phyloP scores from a whole-genome alignment of 2,888 invertebrate species.

The Himalopsyche tibetana region DNA sequence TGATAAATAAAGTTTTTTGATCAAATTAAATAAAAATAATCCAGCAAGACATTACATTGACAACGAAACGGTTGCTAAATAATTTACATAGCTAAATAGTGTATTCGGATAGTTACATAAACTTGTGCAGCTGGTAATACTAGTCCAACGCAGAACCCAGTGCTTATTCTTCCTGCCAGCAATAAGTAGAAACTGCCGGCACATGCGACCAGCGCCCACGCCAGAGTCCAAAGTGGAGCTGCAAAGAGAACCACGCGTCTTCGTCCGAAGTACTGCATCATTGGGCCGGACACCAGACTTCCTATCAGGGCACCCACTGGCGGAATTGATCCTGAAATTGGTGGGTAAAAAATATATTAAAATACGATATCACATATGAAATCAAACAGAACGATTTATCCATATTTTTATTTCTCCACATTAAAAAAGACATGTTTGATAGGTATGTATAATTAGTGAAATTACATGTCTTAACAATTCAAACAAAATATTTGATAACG shows the following conservation, averaged over 20 bases:
- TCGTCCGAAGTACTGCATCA: constrained; percentile 77
- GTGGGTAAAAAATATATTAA: no score
- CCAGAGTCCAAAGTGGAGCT: constrained; percentile 74
- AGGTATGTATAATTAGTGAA: no score
- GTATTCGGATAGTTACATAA: constrained; percentile 75
- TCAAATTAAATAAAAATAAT: no score
- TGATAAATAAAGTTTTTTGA: no score
- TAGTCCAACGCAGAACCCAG: constrained; percentile 80
- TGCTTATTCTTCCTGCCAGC: constrained; percentile 76
- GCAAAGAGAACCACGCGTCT: constrained; percentile 75
- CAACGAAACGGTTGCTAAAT: no score
- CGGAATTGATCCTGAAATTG: constrained; percentile 75
- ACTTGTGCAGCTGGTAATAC: constrained; percentile 80
- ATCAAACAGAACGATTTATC: no score
- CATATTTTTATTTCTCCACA: no score
- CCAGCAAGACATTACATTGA: no score
- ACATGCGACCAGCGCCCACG: constrained; percentile 78
- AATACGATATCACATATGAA: no score
- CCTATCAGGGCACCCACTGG: constrained; percentile 78
- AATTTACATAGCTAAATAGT: background rate
- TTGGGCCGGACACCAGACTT: constrained; percentile 75
- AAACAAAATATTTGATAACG: no score
- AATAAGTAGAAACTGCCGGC: constrained; percentile 73
- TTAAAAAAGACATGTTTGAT: no score
- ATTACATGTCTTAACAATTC: no score